Percentiles rank a stretch among this genome's conserved stretches.
phyloP scores from a whole-genome alignment of 2,888 invertebrate species.

The Noctuana brunneofusca region DNA sequence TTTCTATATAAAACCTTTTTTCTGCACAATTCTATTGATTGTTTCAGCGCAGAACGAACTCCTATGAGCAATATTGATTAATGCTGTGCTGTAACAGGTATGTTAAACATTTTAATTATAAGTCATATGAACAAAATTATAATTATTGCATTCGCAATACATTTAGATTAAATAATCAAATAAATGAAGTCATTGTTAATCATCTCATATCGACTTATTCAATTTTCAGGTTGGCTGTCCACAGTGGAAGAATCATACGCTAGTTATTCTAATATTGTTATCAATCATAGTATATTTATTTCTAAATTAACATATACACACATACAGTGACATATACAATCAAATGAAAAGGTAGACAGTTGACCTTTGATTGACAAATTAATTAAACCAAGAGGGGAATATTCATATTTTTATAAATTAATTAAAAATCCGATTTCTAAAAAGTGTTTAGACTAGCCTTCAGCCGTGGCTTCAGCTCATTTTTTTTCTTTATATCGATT shows the following conservation, averaged over 20 bases:
- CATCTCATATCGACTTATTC: neutral
- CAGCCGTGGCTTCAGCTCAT: neutral
- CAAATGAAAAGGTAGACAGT: neutral
- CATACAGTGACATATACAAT: neutral
- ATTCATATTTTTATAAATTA: constrained; percentile 4
- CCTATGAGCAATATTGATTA: constrained; percentile 78
- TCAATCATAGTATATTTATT: constrained; percentile 18
- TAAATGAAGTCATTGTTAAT: no score
- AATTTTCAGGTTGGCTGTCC: constrained; percentile 34
- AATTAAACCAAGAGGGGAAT: neutral
- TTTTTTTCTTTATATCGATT: neutral
- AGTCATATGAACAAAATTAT: no score
- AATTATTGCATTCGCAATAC: neutral
- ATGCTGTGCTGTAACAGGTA: constrained; percentile 4
- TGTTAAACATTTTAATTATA: neutral
- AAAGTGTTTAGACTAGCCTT: neutral
- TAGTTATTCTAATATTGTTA: constrained; percentile 8
- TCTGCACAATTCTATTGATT: constrained; percentile 58
- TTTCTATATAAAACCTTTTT: neutral
- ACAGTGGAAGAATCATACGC: constrained; percentile 1
- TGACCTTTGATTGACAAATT: constrained; percentile 7
- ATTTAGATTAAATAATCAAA: neutral
- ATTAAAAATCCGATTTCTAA: neutral
- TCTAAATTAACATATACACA: neutral
- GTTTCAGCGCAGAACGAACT: constrained; percentile 78